Conservation (phyloP, 2,888 invertebrate genomes). For the Bursaphelenchus okinawaensis region DNA sequence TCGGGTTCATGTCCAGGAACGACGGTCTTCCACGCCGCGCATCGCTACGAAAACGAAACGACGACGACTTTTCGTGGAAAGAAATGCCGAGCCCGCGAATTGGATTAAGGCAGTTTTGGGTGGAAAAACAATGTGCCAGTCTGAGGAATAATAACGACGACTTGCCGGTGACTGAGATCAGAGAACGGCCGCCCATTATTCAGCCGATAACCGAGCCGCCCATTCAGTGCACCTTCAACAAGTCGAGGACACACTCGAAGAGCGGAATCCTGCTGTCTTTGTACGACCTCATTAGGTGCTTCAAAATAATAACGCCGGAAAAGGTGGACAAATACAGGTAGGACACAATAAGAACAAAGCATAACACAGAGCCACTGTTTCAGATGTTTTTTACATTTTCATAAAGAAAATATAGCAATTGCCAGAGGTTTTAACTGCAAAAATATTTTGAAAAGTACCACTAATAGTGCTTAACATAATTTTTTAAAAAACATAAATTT, state of each 20-base stretch:
- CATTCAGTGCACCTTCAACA: constrained; percentile 19
- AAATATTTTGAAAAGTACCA: too few relatives aligned
- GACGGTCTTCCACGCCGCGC: constrained; percentile 51
- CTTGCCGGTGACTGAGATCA: constrained; percentile 26
- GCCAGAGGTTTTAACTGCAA: too few relatives aligned
- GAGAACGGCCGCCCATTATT: constrained; percentile 14
- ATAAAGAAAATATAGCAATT: too few relatives aligned
- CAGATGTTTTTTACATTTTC: too few relatives aligned
- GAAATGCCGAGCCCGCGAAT: constrained; percentile 53
- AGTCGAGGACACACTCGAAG: constrained; percentile 22
- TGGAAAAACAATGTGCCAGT: constrained; percentile 48
- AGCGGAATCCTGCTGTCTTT: constrained; percentile 20
- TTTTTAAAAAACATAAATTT: too few relatives aligned
- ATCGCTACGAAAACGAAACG: constrained; percentile 14
- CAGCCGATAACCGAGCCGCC: constrained; percentile 5
- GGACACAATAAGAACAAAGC: neutral
- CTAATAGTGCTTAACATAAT: too few relatives aligned
- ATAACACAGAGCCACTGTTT: too few relatives aligned
- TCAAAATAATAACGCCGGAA: constrained; percentile 43
- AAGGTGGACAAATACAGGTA: constrained; percentile 56
- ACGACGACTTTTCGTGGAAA: constrained; percentile 53
- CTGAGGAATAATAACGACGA: constrained; percentile 33
- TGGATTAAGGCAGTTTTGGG: constrained; percentile 56
- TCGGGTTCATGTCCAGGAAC: constrained; percentile 57
- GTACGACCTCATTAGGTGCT: constrained; percentile 23